These are phyloP conservation scores for Epinotia demarniana DNA, from an alignment of 2,888 invertebrate genomes.

Conservation along the genomic window DNA sequence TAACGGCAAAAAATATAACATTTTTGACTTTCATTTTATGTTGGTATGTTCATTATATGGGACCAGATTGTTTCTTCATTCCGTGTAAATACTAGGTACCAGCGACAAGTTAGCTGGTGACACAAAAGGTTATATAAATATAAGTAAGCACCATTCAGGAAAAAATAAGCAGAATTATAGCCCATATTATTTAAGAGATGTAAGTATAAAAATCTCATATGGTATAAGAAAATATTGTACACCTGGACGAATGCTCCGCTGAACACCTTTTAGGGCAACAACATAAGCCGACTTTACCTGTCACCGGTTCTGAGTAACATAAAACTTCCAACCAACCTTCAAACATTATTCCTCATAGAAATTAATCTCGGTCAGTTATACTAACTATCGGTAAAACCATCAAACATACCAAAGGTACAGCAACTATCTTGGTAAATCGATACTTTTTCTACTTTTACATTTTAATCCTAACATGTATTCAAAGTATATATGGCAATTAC, in stretches of 20 bases:
- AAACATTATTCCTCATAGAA: constrained; percentile 16
- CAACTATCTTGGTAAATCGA: background rate
- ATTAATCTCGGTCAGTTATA: background rate
- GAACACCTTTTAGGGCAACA: constrained; percentile 32
- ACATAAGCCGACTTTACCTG: constrained; percentile 33
- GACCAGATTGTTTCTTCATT: no score
- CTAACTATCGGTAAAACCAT: background rate
- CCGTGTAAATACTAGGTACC: no score
- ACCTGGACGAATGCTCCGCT: background rate
- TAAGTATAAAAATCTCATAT: background rate
- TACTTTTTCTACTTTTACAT: background rate
- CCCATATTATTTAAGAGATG: no score
- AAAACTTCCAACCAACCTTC: constrained; percentile 27
- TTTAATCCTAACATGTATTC: background rate
- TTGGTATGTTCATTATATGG: no score
- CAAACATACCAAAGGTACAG: background rate
- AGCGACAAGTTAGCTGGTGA: no score
- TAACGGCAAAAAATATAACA: background rate
- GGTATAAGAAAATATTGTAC: background rate
- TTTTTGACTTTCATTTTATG: no score
- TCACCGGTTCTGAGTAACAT: constrained; percentile 6
- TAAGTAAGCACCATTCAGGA: no score
- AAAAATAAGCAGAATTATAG: no score
- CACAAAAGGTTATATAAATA: no score
- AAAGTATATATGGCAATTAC: background rate